phyloP scores from a whole-genome alignment of 2,113 vertebrate species.

The Monopterus albus region DNA sequence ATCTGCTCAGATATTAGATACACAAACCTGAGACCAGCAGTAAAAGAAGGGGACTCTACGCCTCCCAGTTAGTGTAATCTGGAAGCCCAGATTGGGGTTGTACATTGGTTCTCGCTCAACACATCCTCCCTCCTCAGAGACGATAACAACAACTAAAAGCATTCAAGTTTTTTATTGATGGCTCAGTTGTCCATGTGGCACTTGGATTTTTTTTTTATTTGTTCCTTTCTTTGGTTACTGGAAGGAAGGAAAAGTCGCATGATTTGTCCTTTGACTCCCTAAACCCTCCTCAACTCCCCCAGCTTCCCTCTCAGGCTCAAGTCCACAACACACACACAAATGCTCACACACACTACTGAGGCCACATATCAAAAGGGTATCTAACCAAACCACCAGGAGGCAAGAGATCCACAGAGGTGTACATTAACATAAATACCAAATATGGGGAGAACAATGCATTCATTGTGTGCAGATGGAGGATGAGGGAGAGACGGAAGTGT shows the following conservation, averaged over 20 bases:
- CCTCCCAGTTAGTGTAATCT: too few species aligned
- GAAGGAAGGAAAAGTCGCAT: conserved; percentile 84
- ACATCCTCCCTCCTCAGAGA: background rate
- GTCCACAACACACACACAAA: conserved; percentile 34
- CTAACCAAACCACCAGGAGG: conserved; percentile 82
- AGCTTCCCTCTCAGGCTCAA: conserved; percentile 30
- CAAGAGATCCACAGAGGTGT: conserved; percentile 84
- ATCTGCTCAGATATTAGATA: too few species aligned
- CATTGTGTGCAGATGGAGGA: conserved; percentile 80
- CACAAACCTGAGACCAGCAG: too few species aligned
- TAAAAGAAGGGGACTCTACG: too few species aligned
- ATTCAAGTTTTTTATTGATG: conserved; percentile 19
- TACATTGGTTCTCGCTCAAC: too few species aligned
- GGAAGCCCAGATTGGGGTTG: too few species aligned
- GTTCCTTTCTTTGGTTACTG: conserved; percentile 74
- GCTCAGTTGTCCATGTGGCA: conserved; percentile 12
- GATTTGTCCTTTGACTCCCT: conserved; percentile 83
- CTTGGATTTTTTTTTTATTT: background rate
- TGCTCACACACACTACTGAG: conserved; percentile 50
- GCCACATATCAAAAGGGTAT: conserved; percentile 84
- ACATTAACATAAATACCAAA: conserved; percentile 87
- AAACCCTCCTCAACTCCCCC: conserved; percentile 44
- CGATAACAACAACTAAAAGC: background rate
- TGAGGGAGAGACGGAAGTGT: conserved; percentile 81
- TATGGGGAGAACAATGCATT: conserved; percentile 85